phyloP scores from a whole-genome alignment of 2,113 vertebrate species.

The Aramus guarauna region DNA sequence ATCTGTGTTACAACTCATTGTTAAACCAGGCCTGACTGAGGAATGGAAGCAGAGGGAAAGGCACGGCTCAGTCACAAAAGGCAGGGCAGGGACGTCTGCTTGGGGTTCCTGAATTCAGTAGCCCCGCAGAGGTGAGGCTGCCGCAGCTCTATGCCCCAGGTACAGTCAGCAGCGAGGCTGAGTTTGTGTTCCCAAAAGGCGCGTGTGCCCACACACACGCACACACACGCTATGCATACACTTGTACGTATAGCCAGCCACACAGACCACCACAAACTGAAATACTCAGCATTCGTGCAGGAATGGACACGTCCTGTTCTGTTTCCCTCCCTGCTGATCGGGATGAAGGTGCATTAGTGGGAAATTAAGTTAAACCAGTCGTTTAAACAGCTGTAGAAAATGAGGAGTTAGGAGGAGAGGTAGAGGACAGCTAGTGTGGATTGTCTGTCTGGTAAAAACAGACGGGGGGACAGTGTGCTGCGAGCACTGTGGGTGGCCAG shows the following conservation, averaged over 20 bases:
- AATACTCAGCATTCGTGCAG: not conserved
- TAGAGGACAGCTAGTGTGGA: not conserved
- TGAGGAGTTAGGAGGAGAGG: not conserved
- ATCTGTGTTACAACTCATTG: not conserved
- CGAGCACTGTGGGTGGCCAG: not conserved
- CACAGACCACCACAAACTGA: not conserved
- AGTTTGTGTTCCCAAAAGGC: not conserved
- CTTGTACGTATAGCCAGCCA: not conserved
- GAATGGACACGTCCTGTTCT: not conserved
- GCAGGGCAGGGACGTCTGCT: not conserved
- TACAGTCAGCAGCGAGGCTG: not conserved
- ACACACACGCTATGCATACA: accelerated
- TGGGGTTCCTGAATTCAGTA: not conserved
- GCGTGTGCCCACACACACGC: accelerated
- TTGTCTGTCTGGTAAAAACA: not conserved
- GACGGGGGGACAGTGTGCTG: not conserved
- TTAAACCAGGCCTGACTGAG: not conserved
- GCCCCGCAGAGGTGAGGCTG: not conserved
- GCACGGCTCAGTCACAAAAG: not conserved
- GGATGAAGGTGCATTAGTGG: not conserved
- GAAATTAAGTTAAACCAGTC: not conserved
- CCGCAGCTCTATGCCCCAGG: not conserved
- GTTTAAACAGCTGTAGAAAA: not conserved
- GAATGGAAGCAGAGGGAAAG: not conserved
- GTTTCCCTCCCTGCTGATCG: not conserved